Percentiles rank a stretch among this genome's conserved stretches.
Conservation (phyloP, 2,888 invertebrate genomes). For the Pseudococcus longispinus region DNA sequence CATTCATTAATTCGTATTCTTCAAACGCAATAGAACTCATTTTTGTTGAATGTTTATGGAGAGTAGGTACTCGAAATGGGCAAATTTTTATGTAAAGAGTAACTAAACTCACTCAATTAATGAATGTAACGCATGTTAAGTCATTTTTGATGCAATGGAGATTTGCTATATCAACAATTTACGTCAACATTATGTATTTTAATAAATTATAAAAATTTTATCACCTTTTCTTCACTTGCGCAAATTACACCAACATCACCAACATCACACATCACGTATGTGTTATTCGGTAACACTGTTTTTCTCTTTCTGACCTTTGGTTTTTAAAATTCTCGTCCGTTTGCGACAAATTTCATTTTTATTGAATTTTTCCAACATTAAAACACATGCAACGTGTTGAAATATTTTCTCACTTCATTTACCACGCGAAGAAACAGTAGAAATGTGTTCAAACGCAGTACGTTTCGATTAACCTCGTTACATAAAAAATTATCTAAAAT, state of each 20-base stretch:
- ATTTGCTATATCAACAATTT: background rate
- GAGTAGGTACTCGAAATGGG: background rate
- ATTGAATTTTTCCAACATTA: background rate
- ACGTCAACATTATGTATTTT: background rate
- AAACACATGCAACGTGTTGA: background rate
- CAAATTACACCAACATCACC: conserved; percentile 12
- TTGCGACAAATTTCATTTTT: background rate
- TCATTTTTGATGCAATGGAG: background rate
- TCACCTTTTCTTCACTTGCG: conserved; percentile 23
- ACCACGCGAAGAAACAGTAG: background rate
- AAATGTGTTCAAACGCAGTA: background rate
- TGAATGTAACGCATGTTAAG: background rate
- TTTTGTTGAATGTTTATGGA: conserved; percentile 12
- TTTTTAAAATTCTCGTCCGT: background rate
- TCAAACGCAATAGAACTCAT: conserved; percentile 69
- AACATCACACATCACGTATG: background rate
- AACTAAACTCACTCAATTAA: conserved; percentile 12
- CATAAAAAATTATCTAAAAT: background rate
- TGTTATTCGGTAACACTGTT: background rate
- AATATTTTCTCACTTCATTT: background rate
- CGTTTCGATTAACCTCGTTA: background rate
- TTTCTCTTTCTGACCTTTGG: background rate
- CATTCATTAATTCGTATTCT: conserved; percentile 81
- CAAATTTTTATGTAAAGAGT: background rate
- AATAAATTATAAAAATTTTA: conserved; percentile 9